Base-by-base conservation (phyloP, 2,888 invertebrate species). In the Endomychus coccineus region DNA sequence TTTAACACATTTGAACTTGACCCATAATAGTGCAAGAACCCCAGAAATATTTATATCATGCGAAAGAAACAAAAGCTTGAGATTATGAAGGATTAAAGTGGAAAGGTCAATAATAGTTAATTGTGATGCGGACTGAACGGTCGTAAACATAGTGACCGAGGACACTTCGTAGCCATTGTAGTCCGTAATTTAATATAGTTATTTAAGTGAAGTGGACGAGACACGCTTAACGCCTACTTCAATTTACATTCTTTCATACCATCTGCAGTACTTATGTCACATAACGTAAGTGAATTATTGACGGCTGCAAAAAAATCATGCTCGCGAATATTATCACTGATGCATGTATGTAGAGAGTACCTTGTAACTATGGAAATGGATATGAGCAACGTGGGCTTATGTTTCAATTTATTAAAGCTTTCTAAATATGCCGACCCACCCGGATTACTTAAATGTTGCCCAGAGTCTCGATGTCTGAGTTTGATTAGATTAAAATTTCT, bases 191-290 rank as follows among this genome's bases (percentile, higher is more conserved):
- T 45, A 55, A 56, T 55, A 48, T 49, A 52, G 49, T 42, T 35
- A 13, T 24, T 24, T 35, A 37, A 38, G 29, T 54, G 43, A 52
- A 52, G 49, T 50, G 52, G 45, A 45, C 49, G 46, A 54, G 51
- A 50, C 53, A 54, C 52, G 54, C 52, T 54, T 48, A 44, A 52
- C 54, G 52, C 54, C 54, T 51, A 56, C 56, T 47, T 40, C 27
- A 24, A 32, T 37, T 39, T 28, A 39, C 27, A 23, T 39, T 39
- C 29, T 29, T 17, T 10, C 17, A 12, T 12, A 15, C 19, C 39
- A 29, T 23, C 29, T 28, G 16, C 12, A 25, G 7, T 16, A 34
- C 34, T 28, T 34, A 34, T 34, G 37, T 37, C 37, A 37, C 32
- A 6, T 19, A 6, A n/a, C 21, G 6, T 19, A 25, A 16, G 17